These are phyloP conservation scores for Atethmia centrago DNA, from an alignment of 2,888 invertebrate species.

Conservation along the genomic window DNA sequence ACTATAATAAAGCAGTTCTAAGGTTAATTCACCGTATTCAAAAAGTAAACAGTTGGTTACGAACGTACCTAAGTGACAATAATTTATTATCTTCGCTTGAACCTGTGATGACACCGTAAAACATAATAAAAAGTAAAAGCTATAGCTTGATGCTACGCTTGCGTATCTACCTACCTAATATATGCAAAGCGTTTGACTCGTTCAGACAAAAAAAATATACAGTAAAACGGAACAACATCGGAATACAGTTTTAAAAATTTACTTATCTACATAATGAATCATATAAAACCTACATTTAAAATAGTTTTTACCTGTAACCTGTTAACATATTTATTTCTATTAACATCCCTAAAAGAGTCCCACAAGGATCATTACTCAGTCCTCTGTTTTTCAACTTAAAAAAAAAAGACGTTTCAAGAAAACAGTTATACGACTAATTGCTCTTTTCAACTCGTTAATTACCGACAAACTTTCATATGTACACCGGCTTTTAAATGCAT, in stretches of 20 bases:
- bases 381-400: background rate
- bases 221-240: too few relatives aligned
- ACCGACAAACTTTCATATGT: slow-evolving; percentile 29
- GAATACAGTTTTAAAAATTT: too few relatives aligned
- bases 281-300: background rate
- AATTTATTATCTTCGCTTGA: slow-evolving; percentile 9
- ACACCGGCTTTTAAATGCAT: slow-evolving; percentile 15
- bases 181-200: slow-evolving; percentile 6
- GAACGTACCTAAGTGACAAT: background rate
- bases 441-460: slow-evolving; percentile 2
- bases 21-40: background rate
- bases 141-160: slow-evolving; percentile 6
- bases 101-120: slow-evolving; percentile 5
- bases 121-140: slow-evolving; percentile 17
- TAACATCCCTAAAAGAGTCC: background rate
- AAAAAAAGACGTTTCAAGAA: background rate
- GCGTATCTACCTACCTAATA: background rate
- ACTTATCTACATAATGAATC: background rate
- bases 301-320: background rate
- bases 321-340: background rate
- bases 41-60: background rate
- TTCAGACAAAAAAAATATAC: background rate
- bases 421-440: slow-evolving; percentile 1
- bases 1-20: background rate
- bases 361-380: background rate